Conservation (phyloP, 2,113 vertebrate species). For the Silurus meridionalis region DNA sequence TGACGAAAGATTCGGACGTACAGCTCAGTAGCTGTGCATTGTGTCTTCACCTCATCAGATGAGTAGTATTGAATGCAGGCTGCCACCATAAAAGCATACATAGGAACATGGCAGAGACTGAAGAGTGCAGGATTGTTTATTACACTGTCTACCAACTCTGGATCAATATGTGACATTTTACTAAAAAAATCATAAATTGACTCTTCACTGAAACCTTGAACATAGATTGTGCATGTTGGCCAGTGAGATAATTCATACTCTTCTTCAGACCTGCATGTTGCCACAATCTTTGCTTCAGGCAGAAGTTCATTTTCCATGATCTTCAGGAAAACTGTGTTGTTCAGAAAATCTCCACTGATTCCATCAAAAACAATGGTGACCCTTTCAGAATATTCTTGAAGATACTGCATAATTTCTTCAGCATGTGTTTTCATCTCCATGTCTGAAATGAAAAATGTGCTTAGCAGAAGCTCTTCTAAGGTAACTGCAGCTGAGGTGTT, state of each 20-base stretch:
- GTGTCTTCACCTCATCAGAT: neutral
- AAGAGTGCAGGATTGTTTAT: slow-evolving; percentile 47
- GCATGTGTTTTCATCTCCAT: neutral
- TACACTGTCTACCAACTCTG: slow-evolving; percentile 25
- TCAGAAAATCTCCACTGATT: slow-evolving; percentile 22
- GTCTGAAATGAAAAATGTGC: neutral
- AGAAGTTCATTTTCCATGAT: slow-evolving; percentile 36
- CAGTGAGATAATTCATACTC: neutral
- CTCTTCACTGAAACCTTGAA: slow-evolving; percentile 48
- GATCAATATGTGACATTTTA: neutral
- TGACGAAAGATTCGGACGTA: slow-evolving; percentile 46
- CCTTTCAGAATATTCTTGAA: slow-evolving; percentile 39
- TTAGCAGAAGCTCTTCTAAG: slow-evolving; percentile 42
- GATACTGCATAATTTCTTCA: slow-evolving; percentile 39
- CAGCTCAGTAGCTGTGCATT: slow-evolving; percentile 37
- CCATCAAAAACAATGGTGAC: slow-evolving; percentile 54
- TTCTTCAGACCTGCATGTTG: slow-evolving; percentile 46
- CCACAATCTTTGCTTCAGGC: slow-evolving; percentile 47
- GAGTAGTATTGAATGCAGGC: slow-evolving; percentile 21
- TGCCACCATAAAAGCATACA: slow-evolving; percentile 49
- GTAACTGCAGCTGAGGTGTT: neutral
- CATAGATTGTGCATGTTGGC: slow-evolving; percentile 35
- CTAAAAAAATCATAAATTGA: slow-evolving; percentile 40
- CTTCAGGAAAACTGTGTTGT: neutral
- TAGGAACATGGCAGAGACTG: slow-evolving; percentile 55